These are phyloP conservation scores for Cyclina sinensis DNA, from an alignment of 1,140 invertebrate genomes.

Conservation along the genomic window DNA sequence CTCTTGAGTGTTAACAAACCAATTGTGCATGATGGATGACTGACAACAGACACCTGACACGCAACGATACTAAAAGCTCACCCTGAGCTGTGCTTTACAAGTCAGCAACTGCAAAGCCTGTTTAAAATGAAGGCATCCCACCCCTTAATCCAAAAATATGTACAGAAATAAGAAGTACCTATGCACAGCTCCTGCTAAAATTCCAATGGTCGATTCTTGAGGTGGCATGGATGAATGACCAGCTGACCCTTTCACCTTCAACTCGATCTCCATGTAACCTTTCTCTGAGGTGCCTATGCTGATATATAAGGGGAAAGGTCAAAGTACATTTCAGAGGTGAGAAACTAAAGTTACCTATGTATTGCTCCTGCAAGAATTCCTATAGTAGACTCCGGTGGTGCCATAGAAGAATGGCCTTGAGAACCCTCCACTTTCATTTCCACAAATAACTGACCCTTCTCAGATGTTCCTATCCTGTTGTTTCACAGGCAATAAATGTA, in stretches of 20 bases:
- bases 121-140: too few species aligned
- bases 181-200: slow-evolving; percentile 87
- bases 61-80: too few species aligned
- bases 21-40: too few species aligned
- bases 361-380: slow-evolving; percentile 88
- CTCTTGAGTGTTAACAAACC: too few species aligned
- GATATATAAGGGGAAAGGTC: background rate
- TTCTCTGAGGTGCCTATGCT: slow-evolving; percentile 89
- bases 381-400: slow-evolving; percentile 87
- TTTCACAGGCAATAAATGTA: background rate
- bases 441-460: slow-evolving; percentile 88
- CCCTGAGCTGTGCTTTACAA: too few species aligned
- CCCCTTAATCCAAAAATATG: too few species aligned
- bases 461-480: slow-evolving; percentile 87
- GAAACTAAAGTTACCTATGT: slow-evolving; percentile 78
- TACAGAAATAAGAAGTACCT: too few species aligned
- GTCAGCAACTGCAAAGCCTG: too few species aligned
- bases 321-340: background rate
- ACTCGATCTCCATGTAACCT: slow-evolving; percentile 87
- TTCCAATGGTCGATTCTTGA: slow-evolving; percentile 87
- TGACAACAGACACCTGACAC: too few species aligned
- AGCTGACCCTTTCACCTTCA: slow-evolving; percentile 85
- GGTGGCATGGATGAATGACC: slow-evolving; percentile 89
- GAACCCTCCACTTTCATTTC: slow-evolving; percentile 86
- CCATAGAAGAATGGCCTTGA: slow-evolving; percentile 89